Evolutionary conservation across 1,140 invertebrate species (phyloP), one percentile per base, ranked within the genome.

Genomic region (Cyphomyrmex costatus): DNA sequence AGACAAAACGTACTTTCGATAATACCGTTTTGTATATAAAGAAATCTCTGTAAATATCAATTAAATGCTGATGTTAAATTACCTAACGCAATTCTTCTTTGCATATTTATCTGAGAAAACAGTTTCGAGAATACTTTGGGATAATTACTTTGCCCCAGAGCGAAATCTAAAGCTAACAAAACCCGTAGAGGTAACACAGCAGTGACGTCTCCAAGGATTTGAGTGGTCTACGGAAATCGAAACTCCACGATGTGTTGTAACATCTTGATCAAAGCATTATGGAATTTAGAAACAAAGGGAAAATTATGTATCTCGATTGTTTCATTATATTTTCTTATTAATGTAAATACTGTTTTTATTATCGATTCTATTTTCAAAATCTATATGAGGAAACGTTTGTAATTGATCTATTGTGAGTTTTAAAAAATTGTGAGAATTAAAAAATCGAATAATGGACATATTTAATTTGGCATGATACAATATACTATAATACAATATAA

Each of bases 91-190:
- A 86, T 86, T 65, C 76, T 73, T 79, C 83, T 21, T 65, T 63
- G 24, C 24, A 66, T 51, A 86, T 89, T 89, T 86, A 80, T 80
- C 88, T 76, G 85, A 21, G 87, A 89, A 86, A 86, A 86, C 85
- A 88, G 85, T 71, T 88, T 58, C 49, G n/a, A 66, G 19, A 78
- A 68, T 70, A 49, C 70, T 58, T 56, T 21, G 16, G 49, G 53
- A 49, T 89, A 89, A 89, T 89, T 89, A 89, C 87, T 56, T 53
- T 51, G 36, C 63, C 65, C 77, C 49, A 33, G 46, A 78, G 88
- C 77, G 42, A 86, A 68, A 86, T 33, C 65, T 49, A 89, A 86
- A 83, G 88, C 77, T 74, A 89, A 86, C 88, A 89, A 89, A 78
- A 30, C 33, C 61, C 74, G 77, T 86, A 60, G 51, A 53, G 51